Conservation (phyloP, 2,113 vertebrate species). For the Bothrops jararaca region DNA sequence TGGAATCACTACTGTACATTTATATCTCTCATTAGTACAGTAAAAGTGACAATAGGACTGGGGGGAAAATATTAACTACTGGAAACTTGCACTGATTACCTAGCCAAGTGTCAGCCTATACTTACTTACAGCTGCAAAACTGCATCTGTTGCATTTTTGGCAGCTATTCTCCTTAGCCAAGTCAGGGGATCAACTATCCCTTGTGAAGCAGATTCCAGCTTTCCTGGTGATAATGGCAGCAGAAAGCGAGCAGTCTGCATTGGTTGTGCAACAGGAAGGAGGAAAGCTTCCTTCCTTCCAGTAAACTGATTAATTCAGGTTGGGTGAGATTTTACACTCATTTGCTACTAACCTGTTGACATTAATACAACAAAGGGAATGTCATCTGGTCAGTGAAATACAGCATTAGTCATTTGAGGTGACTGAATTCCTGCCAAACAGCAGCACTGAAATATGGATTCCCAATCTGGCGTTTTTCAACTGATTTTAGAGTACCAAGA, state of each 20-base stretch:
- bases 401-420: neutral
- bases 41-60: neutral
- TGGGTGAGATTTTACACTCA: neutral
- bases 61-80: neutral
- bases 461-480: neutral
- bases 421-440: neutral
- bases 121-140: neutral
- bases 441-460: neutral
- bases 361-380: neutral
- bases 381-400: neutral
- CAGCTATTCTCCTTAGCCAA: neutral
- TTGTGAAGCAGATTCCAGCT: neutral
- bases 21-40: neutral
- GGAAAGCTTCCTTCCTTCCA: neutral
- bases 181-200: neutral
- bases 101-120: neutral
- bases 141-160: neutral
- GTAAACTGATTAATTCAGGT: neutral
- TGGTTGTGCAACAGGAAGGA: neutral
- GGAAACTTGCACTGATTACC: neutral
- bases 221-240: neutral
- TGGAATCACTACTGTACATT: neutral
- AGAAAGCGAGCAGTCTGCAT: neutral
- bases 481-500: neutral
- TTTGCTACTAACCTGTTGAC: neutral